Base-by-base conservation (phyloP, 2,888 invertebrate species). In the Blastobasis lacticolella region DNA sequence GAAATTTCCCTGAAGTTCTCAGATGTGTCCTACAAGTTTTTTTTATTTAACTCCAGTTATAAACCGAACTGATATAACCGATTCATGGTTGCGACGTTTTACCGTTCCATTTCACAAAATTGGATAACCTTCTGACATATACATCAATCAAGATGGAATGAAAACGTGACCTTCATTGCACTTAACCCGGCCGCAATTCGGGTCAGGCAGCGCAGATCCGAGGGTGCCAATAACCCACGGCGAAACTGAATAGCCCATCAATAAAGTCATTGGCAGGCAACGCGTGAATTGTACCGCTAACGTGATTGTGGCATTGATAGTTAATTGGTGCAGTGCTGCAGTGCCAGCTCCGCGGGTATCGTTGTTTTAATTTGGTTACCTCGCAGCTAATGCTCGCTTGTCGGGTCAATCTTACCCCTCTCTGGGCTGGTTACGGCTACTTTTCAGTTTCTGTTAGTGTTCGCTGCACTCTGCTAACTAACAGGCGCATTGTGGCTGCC, bases 301-400 rank as follows among this genome's bases (percentile, higher is more conserved):
- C 70, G 73, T 72, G 69, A 75, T 75, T 75, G 69, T 64, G 62
- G 63, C 60, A 64, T 65, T 73, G 68, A 70, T 72, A 64, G 72
- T 66, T 80, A 79, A 81, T 82, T 85, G 84, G 84, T 84, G 66
- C 70, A 67, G 74, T 74, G 85, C 82, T 23, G 23, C 42, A 42
- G 10, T 42, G 42, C 23, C 83, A 85, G 75, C 69, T 75, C 69
- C 60, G 62, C 63, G 67, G 73, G 72, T 78, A 77, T 73, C 76
- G 71, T 74, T 78, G 76, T 76, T 77, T 78, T 77, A 81, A 82
- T 78, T 75, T 73, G 72, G 80, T 81, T 75, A 72, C 73, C 70
- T 73, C 65, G 67, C 60, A 65, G 70, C 74, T 76, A 77, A 78
- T 77, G 77, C 71, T 23, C 23, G 74, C 72, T 73, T 61, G 62